Conservation (phyloP, 2,797 vertebrate species). For the Falco rusticolus region DNA sequence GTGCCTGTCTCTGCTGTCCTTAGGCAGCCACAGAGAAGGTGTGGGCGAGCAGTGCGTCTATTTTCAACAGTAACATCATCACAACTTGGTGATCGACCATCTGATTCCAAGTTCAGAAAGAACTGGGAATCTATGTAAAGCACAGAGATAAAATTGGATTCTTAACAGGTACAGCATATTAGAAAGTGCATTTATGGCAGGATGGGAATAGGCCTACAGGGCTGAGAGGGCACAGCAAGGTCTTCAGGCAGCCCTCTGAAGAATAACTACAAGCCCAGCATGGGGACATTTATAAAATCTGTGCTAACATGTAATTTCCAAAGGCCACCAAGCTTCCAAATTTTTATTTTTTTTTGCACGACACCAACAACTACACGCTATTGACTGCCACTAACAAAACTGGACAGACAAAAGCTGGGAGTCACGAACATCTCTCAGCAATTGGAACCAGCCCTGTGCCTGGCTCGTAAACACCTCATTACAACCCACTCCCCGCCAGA, state of each 20-base stretch:
- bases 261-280: neutral
- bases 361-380: neutral
- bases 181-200: neutral
- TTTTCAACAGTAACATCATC: neutral
- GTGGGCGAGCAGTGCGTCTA: neutral
- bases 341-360: neutral
- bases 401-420: neutral
- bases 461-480: constrained; percentile 39
- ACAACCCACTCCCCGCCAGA: constrained; percentile 11
- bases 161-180: neutral
- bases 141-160: neutral
- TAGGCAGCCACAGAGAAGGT: neutral
- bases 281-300: neutral
- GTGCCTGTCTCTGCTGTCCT: neutral
- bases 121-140: neutral
- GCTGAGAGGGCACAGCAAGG: neutral
- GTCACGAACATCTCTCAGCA: neutral
- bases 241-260: neutral
- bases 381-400: neutral
- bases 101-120: neutral
- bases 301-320: neutral
- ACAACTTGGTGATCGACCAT: neutral
- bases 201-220: neutral
- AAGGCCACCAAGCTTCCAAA: neutral
- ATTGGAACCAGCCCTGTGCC: neutral